Evolutionary conservation across 1,140 invertebrate genomes (phyloP).

Genomic region (Ladona fulva): DNA sequence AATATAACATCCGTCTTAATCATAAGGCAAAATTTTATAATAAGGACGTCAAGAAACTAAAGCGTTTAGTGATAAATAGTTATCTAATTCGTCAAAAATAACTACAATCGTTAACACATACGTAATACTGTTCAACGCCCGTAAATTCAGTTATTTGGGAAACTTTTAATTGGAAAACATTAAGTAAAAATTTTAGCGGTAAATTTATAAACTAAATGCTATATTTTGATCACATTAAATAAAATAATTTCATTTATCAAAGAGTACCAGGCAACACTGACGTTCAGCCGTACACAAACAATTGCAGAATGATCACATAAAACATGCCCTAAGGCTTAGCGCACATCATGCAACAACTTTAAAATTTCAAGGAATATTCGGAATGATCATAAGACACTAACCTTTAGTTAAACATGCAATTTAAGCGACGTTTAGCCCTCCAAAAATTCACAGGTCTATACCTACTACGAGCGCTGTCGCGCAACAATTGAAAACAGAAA

Average conservation of each 20-base stretch:
- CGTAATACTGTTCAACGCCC: too few relatives aligned
- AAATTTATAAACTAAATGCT: too few relatives aligned
- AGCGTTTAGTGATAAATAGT: too few relatives aligned
- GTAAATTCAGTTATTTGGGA: too few relatives aligned
- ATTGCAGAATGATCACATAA: background rate
- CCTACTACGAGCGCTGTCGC: slow-evolving; percentile 5
- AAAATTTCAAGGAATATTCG: slow-evolving; percentile 3
- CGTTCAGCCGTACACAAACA: background rate
- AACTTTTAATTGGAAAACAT: too few relatives aligned
- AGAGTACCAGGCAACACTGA: background rate
- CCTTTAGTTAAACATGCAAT: slow-evolving; percentile 2
- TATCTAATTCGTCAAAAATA: too few relatives aligned
- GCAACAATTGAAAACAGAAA: background rate
- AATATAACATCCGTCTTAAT: too few relatives aligned
- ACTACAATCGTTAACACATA: too few relatives aligned
- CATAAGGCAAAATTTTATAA: too few relatives aligned
- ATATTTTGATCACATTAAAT: background rate
- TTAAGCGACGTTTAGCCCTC: background rate
- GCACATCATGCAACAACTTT: background rate
- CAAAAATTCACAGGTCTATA: slow-evolving; percentile 1
- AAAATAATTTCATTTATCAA: background rate
- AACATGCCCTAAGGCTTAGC: background rate
- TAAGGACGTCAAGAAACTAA: too few relatives aligned
- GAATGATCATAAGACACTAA: slow-evolving; percentile 10
- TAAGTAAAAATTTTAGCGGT: too few relatives aligned